Conservation (phyloP, 2,888 invertebrate species). For the Ophioninae sp. region DNA sequence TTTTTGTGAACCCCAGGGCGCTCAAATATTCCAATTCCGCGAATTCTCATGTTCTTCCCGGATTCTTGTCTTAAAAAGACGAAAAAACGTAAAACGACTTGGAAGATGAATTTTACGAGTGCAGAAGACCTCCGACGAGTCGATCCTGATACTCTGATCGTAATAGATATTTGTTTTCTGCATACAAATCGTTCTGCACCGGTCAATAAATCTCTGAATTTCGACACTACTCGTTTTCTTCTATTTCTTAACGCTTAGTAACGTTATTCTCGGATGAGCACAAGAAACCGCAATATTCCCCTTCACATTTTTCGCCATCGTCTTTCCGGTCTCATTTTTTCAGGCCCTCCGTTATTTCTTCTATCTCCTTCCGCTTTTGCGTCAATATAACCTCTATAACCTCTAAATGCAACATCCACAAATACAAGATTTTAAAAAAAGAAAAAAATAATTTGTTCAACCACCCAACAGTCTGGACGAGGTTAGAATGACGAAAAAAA, state of each 20-base stretch:
- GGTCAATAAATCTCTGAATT: conserved; percentile 6
- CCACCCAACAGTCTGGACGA: too few relatives aligned
- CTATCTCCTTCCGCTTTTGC: too few relatives aligned
- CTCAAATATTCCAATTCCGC: neutral
- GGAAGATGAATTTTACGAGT: conserved; percentile 19
- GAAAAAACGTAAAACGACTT: neutral
- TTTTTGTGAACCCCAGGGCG: too few relatives aligned
- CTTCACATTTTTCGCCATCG: neutral
- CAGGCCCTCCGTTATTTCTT: too few relatives aligned
- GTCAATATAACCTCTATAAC: too few relatives aligned
- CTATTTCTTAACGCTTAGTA: neutral
- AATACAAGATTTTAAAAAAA: too few relatives aligned
- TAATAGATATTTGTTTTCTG: neutral
- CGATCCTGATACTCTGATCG: neutral
- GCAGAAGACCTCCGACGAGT: neutral
- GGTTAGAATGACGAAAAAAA: too few relatives aligned
- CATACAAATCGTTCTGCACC: neutral
- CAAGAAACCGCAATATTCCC: neutral
- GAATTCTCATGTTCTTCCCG: neutral
- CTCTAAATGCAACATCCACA: too few relatives aligned
- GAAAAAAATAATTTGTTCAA: too few relatives aligned
- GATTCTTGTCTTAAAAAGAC: neutral
- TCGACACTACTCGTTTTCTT: neutral
- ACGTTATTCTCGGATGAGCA: neutral
- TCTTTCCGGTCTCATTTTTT: neutral